These are phyloP conservation scores for Xyrauchen texanus DNA, from an alignment of 2,113 vertebrate species.

Conservation along the genomic window DNA sequence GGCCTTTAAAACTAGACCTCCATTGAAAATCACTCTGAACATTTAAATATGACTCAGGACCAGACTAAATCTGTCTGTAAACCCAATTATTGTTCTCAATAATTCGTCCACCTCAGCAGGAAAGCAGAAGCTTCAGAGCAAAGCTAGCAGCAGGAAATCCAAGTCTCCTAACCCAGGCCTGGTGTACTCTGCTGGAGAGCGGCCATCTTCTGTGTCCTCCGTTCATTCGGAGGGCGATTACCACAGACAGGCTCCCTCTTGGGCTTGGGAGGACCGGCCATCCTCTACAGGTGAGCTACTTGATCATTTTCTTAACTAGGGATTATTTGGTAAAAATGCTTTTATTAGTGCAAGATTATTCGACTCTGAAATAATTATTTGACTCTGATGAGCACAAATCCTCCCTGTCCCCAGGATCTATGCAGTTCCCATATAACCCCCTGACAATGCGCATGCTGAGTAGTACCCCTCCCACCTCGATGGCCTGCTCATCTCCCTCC, in stretches of 20 bases:
- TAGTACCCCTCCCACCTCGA: slow-evolving; percentile 88
- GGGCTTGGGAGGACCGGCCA: slow-evolving; percentile 94
- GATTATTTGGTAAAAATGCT: too few species aligned
- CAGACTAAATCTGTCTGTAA: background rate
- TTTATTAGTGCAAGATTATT: too few species aligned
- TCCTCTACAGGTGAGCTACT: slow-evolving; percentile 85
- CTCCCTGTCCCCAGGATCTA: slow-evolving; percentile 79
- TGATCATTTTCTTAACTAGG: background rate
- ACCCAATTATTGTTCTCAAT: background rate
- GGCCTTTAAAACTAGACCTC: too few species aligned
- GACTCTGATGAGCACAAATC: too few species aligned
- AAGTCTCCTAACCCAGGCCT: slow-evolving; percentile 94
- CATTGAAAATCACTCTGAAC: too few species aligned
- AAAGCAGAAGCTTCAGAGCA: slow-evolving; percentile 90
- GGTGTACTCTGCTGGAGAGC: slow-evolving; percentile 83
- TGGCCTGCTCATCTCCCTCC: slow-evolving; percentile 82
- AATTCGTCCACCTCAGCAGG: slow-evolving; percentile 50
- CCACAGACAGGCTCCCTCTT: slow-evolving; percentile 90
- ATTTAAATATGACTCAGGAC: background rate
- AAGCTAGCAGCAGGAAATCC: slow-evolving; percentile 87
- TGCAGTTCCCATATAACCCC: slow-evolving; percentile 96
- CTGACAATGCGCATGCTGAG: slow-evolving; percentile 95
- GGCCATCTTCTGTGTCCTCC: slow-evolving; percentile 94
- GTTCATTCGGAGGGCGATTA: slow-evolving; percentile 98
- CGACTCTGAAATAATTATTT: too few species aligned